Evolutionary conservation across 2,888 invertebrate genomes (phyloP).

Genomic region (Cataglyphis livida): DNA sequence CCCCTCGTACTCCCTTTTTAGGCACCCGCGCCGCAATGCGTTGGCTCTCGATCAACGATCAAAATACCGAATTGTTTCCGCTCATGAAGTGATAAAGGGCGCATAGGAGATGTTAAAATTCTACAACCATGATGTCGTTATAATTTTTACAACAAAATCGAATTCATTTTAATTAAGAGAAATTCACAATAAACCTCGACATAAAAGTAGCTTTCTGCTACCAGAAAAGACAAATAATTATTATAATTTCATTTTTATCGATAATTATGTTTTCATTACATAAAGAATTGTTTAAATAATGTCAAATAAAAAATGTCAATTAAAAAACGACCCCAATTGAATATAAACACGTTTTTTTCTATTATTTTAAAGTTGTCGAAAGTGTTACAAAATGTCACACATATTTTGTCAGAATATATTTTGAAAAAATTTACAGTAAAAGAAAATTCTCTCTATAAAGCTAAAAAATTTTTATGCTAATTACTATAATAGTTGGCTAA

Average conservation of each 20-base stretch:
- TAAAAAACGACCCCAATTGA: neutral
- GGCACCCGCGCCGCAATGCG: constrained; percentile 47
- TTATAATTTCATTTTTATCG: constrained; percentile 39
- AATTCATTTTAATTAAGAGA: constrained; percentile 62
- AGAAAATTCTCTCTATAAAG: neutral
- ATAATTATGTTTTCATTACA: neutral
- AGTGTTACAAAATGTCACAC: neutral
- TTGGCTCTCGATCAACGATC: constrained; percentile 54
- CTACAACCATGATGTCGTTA: neutral
- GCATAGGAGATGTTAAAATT: neutral
- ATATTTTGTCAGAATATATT: neutral
- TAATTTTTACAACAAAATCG: constrained; percentile 49
- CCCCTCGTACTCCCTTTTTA: constrained; percentile 68
- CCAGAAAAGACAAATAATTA: constrained; percentile 45
- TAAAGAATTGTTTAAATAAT: neutral
- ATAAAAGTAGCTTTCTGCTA: constrained; percentile 34
- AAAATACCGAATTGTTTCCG: constrained; percentile 37
- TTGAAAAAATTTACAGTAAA: neutral
- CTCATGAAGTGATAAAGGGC: too few relatives aligned
- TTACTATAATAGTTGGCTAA: neutral
- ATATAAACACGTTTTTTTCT: neutral
- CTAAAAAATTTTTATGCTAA: neutral
- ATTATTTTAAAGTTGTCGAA: neutral
- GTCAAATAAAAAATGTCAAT: neutral
- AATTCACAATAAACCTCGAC: constrained; percentile 47